phyloP scores from a whole-genome alignment of 2,888 invertebrate genomes.

The Parnassius orleans region DNA sequence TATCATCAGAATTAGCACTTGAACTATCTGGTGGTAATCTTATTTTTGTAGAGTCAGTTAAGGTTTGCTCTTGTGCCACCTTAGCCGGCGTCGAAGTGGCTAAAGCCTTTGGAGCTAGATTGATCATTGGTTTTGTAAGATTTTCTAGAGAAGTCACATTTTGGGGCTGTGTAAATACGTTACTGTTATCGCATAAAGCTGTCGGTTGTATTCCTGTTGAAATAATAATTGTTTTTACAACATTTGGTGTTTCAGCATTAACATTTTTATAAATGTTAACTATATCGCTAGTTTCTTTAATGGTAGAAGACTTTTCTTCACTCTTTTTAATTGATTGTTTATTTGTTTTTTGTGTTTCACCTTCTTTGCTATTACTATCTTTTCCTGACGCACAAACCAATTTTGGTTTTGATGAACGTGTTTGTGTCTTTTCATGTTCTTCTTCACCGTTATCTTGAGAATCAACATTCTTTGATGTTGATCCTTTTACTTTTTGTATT shows the following conservation, averaged over 20 bases:
- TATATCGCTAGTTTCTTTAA: conserved; percentile 7
- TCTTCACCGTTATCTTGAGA: conserved; percentile 15
- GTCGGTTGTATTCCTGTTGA: conserved; percentile 54
- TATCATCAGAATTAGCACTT: conserved; percentile 34
- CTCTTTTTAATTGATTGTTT: conserved; percentile 13
- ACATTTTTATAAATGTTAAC: conserved; percentile 22
- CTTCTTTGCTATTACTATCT: conserved; percentile 7
- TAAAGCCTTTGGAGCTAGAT: conserved; percentile 43
- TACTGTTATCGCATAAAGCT: conserved; percentile 24
- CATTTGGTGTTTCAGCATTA: conserved; percentile 33
- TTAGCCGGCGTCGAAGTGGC: conserved; percentile 69
- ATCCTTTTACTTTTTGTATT: conserved; percentile 23
- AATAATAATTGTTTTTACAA: conserved; percentile 57
- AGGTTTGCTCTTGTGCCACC: conserved; percentile 20
- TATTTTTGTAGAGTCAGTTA: conserved; percentile 4
- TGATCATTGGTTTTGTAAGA: conserved; percentile 3
- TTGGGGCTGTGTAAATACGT: conserved; percentile 7
- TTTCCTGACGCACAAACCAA: not conserved
- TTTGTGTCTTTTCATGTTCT: not conserved
- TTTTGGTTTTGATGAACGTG: not conserved
- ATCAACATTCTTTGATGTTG: conserved; percentile 28
- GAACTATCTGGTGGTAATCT: conserved; percentile 30
- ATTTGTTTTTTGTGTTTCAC: conserved; percentile 20
- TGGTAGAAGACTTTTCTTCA: conserved; percentile 1
- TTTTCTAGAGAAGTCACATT: not conserved